Evolutionary conservation across 1,140 invertebrate genomes (phyloP).

Genomic region (Caenorhabditis remanei): DNA sequence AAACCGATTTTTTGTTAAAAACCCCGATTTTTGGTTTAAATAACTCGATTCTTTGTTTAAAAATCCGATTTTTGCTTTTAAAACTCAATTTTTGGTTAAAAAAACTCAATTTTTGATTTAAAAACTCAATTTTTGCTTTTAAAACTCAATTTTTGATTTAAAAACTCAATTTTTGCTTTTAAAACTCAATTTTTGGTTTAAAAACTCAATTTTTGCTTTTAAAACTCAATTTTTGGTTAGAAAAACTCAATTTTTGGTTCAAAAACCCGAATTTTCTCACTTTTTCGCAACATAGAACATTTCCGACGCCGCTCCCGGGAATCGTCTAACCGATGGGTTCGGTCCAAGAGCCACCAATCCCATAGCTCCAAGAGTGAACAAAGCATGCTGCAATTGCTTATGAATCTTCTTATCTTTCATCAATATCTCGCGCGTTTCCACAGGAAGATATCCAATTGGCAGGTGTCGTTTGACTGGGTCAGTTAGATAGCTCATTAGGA

Average conservation of each 20-base stretch:
- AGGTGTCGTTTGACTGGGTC: constrained; percentile 68
- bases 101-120: not conserved
- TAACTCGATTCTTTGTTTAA: too few relatives aligned
- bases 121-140: not conserved
- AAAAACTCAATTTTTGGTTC: not conserved
- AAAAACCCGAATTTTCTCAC: not conserved
- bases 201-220: too few relatives aligned
- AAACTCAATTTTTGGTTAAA: not conserved
- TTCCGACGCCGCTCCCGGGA: constrained; percentile 6
- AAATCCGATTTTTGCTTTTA: too few relatives aligned
- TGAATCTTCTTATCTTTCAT: constrained; percentile 61
- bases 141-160: not conserved
- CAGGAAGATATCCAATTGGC: constrained; percentile 67
- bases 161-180: not conserved
- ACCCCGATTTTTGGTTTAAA: too few relatives aligned
- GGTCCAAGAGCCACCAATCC: constrained; percentile 50
- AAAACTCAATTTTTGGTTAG: not conserved
- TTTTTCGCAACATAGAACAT: constrained; percentile 50
- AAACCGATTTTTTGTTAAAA: not conserved
- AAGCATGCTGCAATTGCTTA: constrained; percentile 59
- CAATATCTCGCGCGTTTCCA: not conserved
- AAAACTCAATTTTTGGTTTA: too few relatives aligned
- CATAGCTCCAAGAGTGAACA: constrained; percentile 58
- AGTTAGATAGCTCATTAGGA: constrained; percentile 62
- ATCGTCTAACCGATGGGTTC: constrained; percentile 58